phyloP scores from a whole-genome alignment of 2,113 vertebrate genomes.

The Engystomops pustulosus region DNA sequence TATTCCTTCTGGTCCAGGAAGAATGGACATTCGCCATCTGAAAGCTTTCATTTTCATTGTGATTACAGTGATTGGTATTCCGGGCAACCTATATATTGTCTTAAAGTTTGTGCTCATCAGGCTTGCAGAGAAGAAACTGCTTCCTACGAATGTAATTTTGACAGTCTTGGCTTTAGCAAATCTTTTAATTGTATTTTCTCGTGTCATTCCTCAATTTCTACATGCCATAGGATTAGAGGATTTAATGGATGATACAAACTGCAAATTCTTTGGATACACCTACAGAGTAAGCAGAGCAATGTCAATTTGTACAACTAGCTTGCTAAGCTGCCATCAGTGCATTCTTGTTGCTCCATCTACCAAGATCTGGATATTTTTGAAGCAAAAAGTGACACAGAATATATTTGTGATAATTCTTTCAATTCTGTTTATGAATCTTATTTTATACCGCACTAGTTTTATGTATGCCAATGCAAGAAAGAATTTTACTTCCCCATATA shows the following conservation, averaged over 20 bases:
- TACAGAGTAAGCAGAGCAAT: slow-evolving; percentile 54
- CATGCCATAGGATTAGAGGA: slow-evolving; percentile 41
- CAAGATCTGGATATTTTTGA: slow-evolving; percentile 37
- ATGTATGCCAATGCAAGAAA: slow-evolving; percentile 48
- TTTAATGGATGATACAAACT: slow-evolving; percentile 41
- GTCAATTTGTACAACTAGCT: slow-evolving; percentile 54
- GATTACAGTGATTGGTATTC: slow-evolving; percentile 49
- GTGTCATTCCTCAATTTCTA: slow-evolving; percentile 42
- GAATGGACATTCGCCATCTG: slow-evolving; percentile 1
- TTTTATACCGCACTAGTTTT: slow-evolving; percentile 20
- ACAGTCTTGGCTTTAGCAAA: slow-evolving; percentile 28
- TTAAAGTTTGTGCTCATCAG: slow-evolving; percentile 21
- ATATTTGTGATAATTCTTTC: background rate
- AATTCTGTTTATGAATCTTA: slow-evolving; percentile 41
- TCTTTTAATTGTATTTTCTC: slow-evolving; percentile 35
- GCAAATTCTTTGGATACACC: slow-evolving; percentile 48
- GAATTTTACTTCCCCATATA: slow-evolving; percentile 17
- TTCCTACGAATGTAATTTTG: slow-evolving; percentile 31
- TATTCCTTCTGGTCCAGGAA: background rate
- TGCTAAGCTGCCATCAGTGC: slow-evolving; percentile 51
- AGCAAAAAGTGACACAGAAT: slow-evolving; percentile 35
- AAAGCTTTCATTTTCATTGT: slow-evolving; percentile 39
- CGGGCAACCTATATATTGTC: slow-evolving; percentile 48
- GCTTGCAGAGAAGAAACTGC: slow-evolving; percentile 8
- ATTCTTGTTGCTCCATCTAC: slow-evolving; percentile 39